phyloP scores from a whole-genome alignment of 1,140 invertebrate genomes.

The Battus philenor region DNA sequence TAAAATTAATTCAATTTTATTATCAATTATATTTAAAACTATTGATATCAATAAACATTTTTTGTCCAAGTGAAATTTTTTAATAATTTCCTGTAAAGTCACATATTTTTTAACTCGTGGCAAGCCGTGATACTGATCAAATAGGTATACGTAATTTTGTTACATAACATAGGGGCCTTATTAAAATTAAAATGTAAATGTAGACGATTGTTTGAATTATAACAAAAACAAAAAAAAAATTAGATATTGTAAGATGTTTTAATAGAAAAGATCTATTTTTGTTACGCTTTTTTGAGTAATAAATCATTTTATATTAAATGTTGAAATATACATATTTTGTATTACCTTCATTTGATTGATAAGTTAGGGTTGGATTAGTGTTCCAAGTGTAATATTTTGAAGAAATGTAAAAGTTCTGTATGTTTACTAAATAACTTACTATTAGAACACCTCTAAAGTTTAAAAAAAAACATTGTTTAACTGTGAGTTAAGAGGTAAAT shows the following conservation, averaged over 20 bases:
- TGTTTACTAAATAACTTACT: too few species aligned
- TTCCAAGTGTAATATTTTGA: too few species aligned
- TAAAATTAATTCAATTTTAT: too few species aligned
- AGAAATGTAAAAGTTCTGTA: too few species aligned
- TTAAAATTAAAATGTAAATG: constrained; percentile 36
- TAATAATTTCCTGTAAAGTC: too few species aligned
- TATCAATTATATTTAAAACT: too few species aligned
- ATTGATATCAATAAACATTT: too few species aligned
- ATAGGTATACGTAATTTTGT: constrained; percentile 60
- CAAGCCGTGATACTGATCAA: constrained; percentile 33
- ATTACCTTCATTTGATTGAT: not conserved
- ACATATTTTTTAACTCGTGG: constrained; percentile 41
- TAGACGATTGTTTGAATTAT: constrained; percentile 44
- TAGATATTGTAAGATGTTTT: constrained; percentile 51
- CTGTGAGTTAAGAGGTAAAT: too few species aligned
- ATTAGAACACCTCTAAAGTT: too few species aligned
- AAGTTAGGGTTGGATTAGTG: constrained; percentile 9
- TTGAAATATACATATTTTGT: constrained; percentile 25
- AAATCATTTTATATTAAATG: constrained; percentile 48
- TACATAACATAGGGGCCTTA: constrained; percentile 65
- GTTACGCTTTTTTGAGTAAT: constrained; percentile 59
- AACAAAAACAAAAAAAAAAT: constrained; percentile 47
- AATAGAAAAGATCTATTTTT: constrained; percentile 68
- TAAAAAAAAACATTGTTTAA: too few species aligned
- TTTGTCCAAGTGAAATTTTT: too few species aligned